phyloP scores from a whole-genome alignment of 1,140 invertebrate species.

The Batillaria attramentaria region DNA sequence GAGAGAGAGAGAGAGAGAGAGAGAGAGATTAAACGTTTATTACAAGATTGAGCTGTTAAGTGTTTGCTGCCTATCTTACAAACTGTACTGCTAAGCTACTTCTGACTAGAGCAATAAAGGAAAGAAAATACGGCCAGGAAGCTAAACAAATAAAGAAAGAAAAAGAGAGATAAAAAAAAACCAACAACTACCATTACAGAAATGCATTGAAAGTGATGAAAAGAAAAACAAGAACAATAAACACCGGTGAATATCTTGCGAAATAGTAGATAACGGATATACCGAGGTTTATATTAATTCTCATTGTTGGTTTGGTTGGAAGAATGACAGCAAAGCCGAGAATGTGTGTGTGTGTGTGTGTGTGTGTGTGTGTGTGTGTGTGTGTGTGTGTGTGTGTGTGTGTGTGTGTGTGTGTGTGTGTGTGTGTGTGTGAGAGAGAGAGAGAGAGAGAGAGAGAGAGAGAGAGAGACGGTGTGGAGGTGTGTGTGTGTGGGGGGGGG shows the following conservation, averaged over 20 bases:
- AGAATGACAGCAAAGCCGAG: neutral
- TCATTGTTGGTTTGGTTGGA: neutral
- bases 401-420: neutral
- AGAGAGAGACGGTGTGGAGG: neutral
- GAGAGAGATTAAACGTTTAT: neutral
- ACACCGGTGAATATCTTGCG: neutral
- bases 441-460: slow-evolving; percentile 17
- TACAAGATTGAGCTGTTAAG: too few species aligned
- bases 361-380: neutral
- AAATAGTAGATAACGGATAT: neutral
- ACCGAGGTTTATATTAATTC: neutral
- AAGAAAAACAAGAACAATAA: neutral
- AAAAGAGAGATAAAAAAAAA: neutral
- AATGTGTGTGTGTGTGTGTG: neutral
- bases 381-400: slow-evolving; percentile 10
- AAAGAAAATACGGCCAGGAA: too few species aligned
- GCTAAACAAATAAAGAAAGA: too few species aligned
- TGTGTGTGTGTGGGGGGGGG: neutral
- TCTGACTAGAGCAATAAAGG: too few species aligned
- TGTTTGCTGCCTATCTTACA: too few species aligned
- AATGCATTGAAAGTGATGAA: neutral
- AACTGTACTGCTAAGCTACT: too few species aligned
- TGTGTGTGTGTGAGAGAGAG: neutral
- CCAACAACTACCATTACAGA: neutral
- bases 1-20: neutral